Conservation (phyloP, 2,797 vertebrate genomes). For the Argentina silus region DNA sequence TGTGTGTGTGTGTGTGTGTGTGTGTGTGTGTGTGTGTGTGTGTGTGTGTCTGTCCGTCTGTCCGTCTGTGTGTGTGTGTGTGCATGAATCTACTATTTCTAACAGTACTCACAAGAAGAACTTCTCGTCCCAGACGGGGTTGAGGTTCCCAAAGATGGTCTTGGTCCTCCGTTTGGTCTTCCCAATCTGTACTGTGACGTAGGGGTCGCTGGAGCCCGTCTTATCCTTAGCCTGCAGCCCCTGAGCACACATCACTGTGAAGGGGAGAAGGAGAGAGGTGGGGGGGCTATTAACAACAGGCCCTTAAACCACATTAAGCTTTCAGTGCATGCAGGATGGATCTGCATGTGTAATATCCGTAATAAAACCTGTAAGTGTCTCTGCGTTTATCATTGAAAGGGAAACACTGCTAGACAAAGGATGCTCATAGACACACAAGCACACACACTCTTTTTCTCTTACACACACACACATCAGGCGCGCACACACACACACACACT, state of each 20-base stretch:
- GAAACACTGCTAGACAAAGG: too few relatives aligned
- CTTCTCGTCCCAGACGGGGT: slow-evolving; percentile 97
- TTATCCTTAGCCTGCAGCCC: slow-evolving; percentile 98
- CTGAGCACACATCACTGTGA: slow-evolving; percentile 93
- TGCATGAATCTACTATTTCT: too few relatives aligned
- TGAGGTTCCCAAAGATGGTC: slow-evolving; percentile 98
- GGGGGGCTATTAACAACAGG: slow-evolving; percentile 21
- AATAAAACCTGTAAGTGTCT: background rate
- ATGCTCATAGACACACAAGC: background rate
- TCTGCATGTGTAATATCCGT: background rate
- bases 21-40: too few relatives aligned
- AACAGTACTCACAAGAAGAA: slow-evolving; percentile 93
- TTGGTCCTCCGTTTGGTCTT: slow-evolving; percentile 96
- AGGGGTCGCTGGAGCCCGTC: slow-evolving; percentile 96
- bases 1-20: too few relatives aligned
- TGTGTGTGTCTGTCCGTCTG: too few relatives aligned
- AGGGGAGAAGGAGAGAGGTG: background rate
- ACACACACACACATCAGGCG: too few relatives aligned
- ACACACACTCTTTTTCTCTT: background rate
- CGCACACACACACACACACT: background rate
- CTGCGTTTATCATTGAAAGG: too few relatives aligned
- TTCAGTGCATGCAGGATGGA: background rate
- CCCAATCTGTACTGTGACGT: slow-evolving; percentile 97
- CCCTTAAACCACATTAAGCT: background rate
- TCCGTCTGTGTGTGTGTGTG: too few relatives aligned